Percentiles rank a stretch among this genome's conserved stretches.
Conservation (phyloP, 30 jellyfish, hydroid and myxozoan species). For the Cassiopea xamachana region DNA sequence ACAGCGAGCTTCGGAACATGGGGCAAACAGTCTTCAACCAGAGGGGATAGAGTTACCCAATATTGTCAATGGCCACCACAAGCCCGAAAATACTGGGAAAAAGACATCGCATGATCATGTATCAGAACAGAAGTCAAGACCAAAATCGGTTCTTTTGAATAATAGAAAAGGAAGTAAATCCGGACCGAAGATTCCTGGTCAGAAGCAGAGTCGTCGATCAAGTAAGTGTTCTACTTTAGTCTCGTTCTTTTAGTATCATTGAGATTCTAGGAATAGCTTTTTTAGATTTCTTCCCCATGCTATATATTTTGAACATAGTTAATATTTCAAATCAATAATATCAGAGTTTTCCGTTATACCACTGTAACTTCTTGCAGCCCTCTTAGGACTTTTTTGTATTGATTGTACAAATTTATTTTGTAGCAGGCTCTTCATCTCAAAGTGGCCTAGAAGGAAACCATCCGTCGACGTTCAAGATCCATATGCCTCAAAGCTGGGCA, state of each 20-base stretch:
- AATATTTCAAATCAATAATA: no score
- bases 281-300: no score
- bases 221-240: neutral
- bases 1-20: slow-evolving; percentile 2
- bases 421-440: slow-evolving; percentile 13
- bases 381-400: no score
- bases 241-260: no score
- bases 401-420: neutral
- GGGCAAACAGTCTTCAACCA: neutral
- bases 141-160: slow-evolving; percentile 39
- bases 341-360: no score
- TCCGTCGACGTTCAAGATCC: slow-evolving; percentile 22
- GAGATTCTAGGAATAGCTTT: no score
- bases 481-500: slow-evolving; percentile 67
- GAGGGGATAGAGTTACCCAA: slow-evolving; percentile 17
- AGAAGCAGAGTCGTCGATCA: slow-evolving; percentile 14
- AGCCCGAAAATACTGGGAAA: neutral
- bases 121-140: slow-evolving; percentile 27
- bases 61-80: neutral
- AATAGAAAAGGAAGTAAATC: slow-evolving; percentile 16
- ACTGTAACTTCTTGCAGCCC: no score
- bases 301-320: no score
- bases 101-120: slow-evolving; percentile 20
- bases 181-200: slow-evolving; percentile 28
- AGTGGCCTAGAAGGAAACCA: neutral